Evolutionary conservation across 2,113 vertebrate species (phyloP), one percentile per base, ranked within the genome.

Genomic region (Gymnocephalus cernua): DNA sequence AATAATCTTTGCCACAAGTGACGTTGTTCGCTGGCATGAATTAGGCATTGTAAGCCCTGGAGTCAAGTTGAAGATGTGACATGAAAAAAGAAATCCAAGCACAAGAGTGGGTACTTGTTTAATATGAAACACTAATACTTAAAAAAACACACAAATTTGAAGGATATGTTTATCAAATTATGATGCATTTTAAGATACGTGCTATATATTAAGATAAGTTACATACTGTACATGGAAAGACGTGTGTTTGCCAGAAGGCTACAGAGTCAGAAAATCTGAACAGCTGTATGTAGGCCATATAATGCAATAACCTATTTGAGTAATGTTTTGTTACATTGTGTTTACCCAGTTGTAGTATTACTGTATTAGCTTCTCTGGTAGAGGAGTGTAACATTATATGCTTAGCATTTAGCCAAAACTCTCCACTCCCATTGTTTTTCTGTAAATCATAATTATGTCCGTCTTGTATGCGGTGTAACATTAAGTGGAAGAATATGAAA

Each of bases 11-110:
- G 56, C 59, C 10, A 21, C 21, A 27, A 68, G 19, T 51, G 25
- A 32, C 18, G 57, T 7, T 44, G 4, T 74, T 74, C 53, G 27
- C 18, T 29, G 15, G 53, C 27, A 74, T 32, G 35, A 71, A 79
- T 69, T 41, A 25, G 16, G 14, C 23, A 16, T 54, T 35, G 54
- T 3, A 35, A 38, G 53, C 58, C 35, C 41, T 11, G 12, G 15
- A 57, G 66, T 69, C 65, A 67, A 35, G 9, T 14, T 21, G 29
- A 29, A 7, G 51, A 57, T 29, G 9, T 44, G 19, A 16, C 14
- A 47, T 58, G 7, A 3, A 18, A 56, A 47, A 29, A n/a, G 13
- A n/a, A 25, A 59, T 68, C 54, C 3, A 69, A 59, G 21, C 44
- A 9, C 3, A 3, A 29, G 51, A 50, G 5, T 29, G n/a, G 21